Conservation (phyloP, 1,140 invertebrate species). For the Oscheius sp. region DNA sequence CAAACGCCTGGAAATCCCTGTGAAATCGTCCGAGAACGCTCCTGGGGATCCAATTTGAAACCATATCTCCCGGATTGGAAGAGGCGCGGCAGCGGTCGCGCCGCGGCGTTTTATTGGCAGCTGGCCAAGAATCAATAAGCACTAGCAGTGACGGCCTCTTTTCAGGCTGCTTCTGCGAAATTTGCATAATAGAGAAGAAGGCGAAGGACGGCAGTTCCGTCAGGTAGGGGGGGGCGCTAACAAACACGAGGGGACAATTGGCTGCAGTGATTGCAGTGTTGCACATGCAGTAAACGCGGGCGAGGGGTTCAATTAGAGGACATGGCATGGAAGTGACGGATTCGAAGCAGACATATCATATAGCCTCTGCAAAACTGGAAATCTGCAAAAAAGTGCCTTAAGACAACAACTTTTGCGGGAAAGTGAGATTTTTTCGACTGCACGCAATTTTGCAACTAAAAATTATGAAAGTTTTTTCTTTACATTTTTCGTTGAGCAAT, state of each 20-base stretch:
- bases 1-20: no score
- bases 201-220: not conserved
- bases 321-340: not conserved
- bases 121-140: constrained; percentile 13
- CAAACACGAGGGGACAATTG: not conserved
- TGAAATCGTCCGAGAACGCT: no score
- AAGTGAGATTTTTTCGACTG: no score
- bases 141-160: not conserved
- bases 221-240: not conserved
- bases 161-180: not conserved
- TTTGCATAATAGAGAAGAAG: not conserved
- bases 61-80: not conserved
- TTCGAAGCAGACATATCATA: not conserved
- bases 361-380: no score
- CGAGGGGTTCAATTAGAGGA: not conserved
- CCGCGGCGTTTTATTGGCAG: not conserved
- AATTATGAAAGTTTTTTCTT: no score
- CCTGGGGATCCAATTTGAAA: no score
- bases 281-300: not conserved
- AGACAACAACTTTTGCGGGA: no score
- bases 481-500: no score
- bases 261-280: not conserved
- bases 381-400: no score
- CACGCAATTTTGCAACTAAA: no score
- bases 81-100: not conserved